Evolutionary conservation across 1,140 invertebrate species (phyloP).

Genomic region (Drosophila trapezifrons): DNA sequence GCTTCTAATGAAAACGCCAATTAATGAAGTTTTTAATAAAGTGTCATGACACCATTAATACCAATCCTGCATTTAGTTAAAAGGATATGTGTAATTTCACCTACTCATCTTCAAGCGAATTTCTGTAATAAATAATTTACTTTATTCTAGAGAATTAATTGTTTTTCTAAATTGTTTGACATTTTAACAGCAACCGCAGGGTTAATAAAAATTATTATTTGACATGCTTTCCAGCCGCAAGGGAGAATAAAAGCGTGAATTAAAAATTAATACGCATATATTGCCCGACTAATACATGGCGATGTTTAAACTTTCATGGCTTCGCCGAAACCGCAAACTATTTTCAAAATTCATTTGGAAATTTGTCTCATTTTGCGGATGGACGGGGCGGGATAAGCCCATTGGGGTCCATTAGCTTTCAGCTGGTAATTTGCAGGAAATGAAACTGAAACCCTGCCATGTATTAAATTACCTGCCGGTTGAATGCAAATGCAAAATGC

Average conservation of each 20-base stretch:
- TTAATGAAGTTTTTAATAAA: too few species aligned
- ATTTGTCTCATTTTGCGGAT: slow-evolving; percentile 2
- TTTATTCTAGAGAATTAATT: background rate
- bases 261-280: slow-evolving; percentile 41
- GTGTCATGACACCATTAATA: too few species aligned
- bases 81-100: too few species aligned
- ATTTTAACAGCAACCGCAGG: slow-evolving; percentile 15
- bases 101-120: background rate
- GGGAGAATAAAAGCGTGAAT: slow-evolving; percentile 3
- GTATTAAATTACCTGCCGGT: slow-evolving; percentile 49
- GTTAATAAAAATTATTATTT: slow-evolving; percentile 21
- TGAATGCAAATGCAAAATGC: slow-evolving; percentile 9
- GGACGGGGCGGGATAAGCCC: background rate
- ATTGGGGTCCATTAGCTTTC: slow-evolving; percentile 37
- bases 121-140: background rate
- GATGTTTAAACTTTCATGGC: slow-evolving; percentile 26
- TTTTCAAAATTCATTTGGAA: slow-evolving; percentile 37
- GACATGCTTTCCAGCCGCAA: slow-evolving; percentile 24
- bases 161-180: slow-evolving; percentile 8
- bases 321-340: slow-evolving; percentile 34
- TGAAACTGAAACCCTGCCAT: slow-evolving; percentile 20
- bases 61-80: too few species aligned
- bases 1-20: too few species aligned
- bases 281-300: slow-evolving; percentile 16
- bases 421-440: slow-evolving; percentile 27